Conservation (phyloP, 2,888 invertebrate genomes). For the Calameuta pallipes region DNA sequence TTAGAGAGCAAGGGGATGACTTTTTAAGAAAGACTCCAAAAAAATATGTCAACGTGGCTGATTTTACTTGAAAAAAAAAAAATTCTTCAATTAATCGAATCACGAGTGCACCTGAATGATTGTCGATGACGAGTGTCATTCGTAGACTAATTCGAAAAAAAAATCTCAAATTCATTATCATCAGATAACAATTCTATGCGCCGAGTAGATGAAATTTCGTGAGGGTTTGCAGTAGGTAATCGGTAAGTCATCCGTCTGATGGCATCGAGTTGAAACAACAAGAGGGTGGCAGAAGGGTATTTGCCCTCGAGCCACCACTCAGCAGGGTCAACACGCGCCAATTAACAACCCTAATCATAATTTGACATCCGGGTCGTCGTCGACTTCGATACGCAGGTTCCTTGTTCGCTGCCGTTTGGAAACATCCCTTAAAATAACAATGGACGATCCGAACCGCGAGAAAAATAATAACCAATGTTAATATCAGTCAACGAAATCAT, state of each 20-base stretch:
- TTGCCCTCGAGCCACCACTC: slow-evolving; percentile 52
- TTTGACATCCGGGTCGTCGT: slow-evolving; percentile 29
- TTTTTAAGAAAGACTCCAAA: neutral
- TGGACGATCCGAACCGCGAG: neutral
- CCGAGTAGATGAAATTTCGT: neutral
- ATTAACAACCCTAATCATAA: slow-evolving; percentile 56
- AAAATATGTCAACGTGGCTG: too few species aligned
- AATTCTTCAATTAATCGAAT: neutral
- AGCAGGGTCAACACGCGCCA: slow-evolving; percentile 56
- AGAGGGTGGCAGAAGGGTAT: slow-evolving; percentile 47
- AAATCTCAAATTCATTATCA: neutral
- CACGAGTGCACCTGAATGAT: neutral
- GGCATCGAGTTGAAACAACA: slow-evolving; percentile 54
- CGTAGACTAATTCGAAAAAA: neutral
- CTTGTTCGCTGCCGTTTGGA: neutral
- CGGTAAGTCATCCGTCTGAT: slow-evolving; percentile 45
- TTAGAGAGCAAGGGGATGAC: neutral
- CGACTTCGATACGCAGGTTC: neutral
- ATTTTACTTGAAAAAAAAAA: too few species aligned
- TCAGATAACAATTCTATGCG: neutral
- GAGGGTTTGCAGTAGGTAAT: slow-evolving; percentile 28
- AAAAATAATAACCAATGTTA: neutral
- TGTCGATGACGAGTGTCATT: neutral
- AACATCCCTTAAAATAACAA: neutral
- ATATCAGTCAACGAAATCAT: neutral